Evolutionary conservation across 2,113 vertebrate species (phyloP).

Genomic region (Hemichromis elongatus): DNA sequence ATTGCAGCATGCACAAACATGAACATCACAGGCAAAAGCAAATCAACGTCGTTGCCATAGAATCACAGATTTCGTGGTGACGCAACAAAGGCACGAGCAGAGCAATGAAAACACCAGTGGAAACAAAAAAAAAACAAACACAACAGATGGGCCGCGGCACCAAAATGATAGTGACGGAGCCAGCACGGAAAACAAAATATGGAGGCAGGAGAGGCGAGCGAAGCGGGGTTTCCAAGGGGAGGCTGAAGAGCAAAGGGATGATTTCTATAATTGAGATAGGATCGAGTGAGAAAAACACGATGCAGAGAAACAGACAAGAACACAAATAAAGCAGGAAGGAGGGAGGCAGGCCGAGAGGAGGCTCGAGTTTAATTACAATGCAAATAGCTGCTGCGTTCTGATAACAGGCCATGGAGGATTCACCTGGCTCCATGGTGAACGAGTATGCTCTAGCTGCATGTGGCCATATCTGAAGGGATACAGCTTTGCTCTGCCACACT

Average conservation of each 20-base stretch:
- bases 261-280: conserved; percentile 46
- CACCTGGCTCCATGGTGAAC: conserved; percentile 31
- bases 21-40: conserved; percentile 14
- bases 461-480: not conserved
- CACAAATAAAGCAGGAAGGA: conserved; percentile 17
- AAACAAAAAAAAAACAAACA: conserved; percentile 10
- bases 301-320: conserved; percentile 16
- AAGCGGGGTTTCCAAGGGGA: conserved; percentile 17
- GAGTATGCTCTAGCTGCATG: not conserved
- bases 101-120: conserved; percentile 23
- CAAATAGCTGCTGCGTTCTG: conserved; percentile 37
- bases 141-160: conserved; percentile 63
- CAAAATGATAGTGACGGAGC: conserved; percentile 32
- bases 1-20: not conserved
- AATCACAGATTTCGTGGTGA: conserved; percentile 52
- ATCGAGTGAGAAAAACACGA: conserved; percentile 24
- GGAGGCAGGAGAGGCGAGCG: not conserved
- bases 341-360: conserved; percentile 7
- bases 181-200: conserved; percentile 29
- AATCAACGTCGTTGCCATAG: conserved; percentile 25
- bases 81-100: conserved; percentile 48
- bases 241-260: conserved; percentile 14
- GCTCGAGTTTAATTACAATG: conserved; percentile 45
- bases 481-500: not conserved
- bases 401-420: conserved; percentile 43